Conservation (phyloP, 2,888 invertebrate genomes). For the Andrena bicolor region DNA sequence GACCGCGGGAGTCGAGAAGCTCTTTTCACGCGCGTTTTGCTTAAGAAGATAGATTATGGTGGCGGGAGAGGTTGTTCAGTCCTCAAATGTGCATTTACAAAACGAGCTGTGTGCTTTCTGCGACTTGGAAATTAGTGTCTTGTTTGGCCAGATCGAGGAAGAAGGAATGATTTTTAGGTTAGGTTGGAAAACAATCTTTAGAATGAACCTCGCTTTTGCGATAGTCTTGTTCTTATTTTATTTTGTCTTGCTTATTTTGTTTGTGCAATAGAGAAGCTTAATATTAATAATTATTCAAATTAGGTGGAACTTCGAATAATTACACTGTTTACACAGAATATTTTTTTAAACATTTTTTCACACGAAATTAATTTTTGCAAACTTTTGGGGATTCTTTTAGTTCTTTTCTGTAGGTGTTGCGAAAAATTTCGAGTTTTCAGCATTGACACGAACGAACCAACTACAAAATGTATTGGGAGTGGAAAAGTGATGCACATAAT, state of each 20-base stretch:
- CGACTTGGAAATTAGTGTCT: too few species aligned
- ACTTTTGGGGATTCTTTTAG: not conserved
- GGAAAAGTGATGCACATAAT: too few species aligned
- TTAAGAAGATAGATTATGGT: not conserved
- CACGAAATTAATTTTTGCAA: not conserved
- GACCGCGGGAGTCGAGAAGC: not conserved
- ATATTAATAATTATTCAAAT: not conserved
- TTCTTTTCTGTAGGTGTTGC: not conserved
- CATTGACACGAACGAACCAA: too few species aligned
- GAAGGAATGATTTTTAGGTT: too few species aligned
- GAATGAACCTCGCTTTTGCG: too few species aligned
- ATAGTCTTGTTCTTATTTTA: not conserved
- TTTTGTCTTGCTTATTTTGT: too few species aligned
- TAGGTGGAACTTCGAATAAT: not conserved
- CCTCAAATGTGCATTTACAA: too few species aligned
- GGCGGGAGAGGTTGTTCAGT: not conserved
- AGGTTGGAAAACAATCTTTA: too few species aligned
- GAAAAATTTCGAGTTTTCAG: not conserved
- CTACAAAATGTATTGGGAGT: too few species aligned
- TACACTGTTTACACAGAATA: not conserved
- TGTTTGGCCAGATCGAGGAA: too few species aligned
- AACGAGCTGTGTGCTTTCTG: too few species aligned
- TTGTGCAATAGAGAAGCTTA: not conserved
- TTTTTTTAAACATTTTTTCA: not conserved
- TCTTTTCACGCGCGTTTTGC: constrained; percentile 14